A percentile compares a stretch with the other conserved stretches of the same genome.
Conservation (phyloP, 2,797 vertebrate species). For the Mormyrus proboscirostris region DNA sequence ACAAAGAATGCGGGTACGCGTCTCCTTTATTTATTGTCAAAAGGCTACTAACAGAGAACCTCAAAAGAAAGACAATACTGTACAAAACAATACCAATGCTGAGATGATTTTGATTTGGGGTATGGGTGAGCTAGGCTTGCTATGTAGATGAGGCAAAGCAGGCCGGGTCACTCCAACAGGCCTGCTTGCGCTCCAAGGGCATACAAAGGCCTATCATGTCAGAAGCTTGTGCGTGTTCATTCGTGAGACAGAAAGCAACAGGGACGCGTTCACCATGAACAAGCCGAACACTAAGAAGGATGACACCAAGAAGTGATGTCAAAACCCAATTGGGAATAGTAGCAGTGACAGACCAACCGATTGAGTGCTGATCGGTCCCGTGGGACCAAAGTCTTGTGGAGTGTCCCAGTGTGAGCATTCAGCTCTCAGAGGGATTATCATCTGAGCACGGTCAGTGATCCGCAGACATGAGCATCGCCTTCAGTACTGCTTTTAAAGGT, state of each 20-base stretch:
- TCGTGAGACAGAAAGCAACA: neutral
- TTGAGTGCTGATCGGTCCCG: neutral
- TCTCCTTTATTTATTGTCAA: neutral
- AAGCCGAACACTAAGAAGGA: neutral
- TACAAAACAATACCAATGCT: neutral
- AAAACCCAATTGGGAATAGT: neutral
- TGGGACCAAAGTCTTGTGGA: neutral
- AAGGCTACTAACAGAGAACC: neutral
- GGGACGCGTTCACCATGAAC: neutral
- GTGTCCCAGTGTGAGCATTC: neutral
- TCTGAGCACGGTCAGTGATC: neutral
- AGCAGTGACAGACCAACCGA: neutral
- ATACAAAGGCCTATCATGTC: neutral
- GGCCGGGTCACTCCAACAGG: neutral
- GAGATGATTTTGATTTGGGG: neutral
- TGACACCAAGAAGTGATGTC: neutral
- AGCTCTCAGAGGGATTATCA: neutral
- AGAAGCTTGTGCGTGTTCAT: neutral
- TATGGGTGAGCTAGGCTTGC: neutral
- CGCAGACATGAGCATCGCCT: neutral
- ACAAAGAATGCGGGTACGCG: neutral
- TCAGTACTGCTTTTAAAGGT: neutral
- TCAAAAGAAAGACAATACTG: neutral
- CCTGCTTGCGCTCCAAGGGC: neutral
- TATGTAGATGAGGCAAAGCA: neutral